A percentile compares a stretch with the other conserved stretches of the same genome.
Evolutionary conservation across 2,888 invertebrate species (phyloP).

Genomic region (Prenolepis imparis): DNA sequence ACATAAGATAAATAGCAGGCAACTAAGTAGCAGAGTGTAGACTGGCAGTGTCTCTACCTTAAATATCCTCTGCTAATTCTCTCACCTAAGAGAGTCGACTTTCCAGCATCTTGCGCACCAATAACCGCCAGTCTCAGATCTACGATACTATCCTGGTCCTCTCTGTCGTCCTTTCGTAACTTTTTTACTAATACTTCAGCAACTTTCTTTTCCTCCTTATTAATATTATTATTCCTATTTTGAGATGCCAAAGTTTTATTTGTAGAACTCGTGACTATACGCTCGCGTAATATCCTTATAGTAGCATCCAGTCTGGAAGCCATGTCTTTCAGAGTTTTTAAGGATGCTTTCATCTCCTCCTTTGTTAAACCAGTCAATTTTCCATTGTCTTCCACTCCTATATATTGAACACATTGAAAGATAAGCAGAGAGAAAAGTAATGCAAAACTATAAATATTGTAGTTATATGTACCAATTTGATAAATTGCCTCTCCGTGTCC

Average conservation of each 20-base stretch:
- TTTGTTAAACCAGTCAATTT: slow-evolving; percentile 94
- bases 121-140: slow-evolving; percentile 97
- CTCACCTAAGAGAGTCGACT: slow-evolving; percentile 93
- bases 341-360: slow-evolving; percentile 94
- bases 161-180: slow-evolving; percentile 87
- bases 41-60: slow-evolving; percentile 75
- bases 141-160: slow-evolving; percentile 93
- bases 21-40: slow-evolving; percentile 51
- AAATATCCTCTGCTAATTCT: slow-evolving; percentile 79
- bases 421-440: background rate
- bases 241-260: slow-evolving; percentile 68
- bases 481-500: slow-evolving; percentile 99
- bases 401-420: background rate
- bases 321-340: slow-evolving; percentile 95
- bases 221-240: slow-evolving; percentile 55
- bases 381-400: slow-evolving; percentile 95
- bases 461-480: slow-evolving; percentile 91
- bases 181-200: slow-evolving; percentile 96
- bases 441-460: background rate
- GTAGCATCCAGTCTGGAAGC: slow-evolving; percentile 95
- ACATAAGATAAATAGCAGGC: slow-evolving; percentile 1
- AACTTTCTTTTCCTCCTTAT: slow-evolving; percentile 88
- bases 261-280: slow-evolving; percentile 86
- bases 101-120: slow-evolving; percentile 98
- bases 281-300: slow-evolving; percentile 91